Conservation (phyloP, 2,113 vertebrate genomes). For the Equus przewalskii region DNA sequence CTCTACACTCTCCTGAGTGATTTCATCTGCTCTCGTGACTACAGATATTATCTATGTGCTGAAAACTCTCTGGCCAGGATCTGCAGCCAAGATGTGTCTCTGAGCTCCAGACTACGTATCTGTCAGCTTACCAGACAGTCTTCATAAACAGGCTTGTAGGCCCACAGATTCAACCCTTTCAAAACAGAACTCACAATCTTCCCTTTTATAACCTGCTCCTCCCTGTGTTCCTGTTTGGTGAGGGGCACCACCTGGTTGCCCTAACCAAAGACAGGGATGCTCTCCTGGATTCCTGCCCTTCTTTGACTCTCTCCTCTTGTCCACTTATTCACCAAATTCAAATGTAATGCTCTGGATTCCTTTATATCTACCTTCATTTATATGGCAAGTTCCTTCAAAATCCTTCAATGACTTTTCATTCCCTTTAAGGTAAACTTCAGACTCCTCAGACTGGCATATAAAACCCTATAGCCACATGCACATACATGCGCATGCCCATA, state of each 20-base stretch:
- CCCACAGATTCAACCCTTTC: not conserved
- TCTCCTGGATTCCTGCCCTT: not conserved
- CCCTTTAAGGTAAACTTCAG: not conserved
- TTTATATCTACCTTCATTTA: not conserved
- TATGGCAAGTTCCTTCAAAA: not conserved
- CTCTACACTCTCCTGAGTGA: not conserved
- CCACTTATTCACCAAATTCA: not conserved
- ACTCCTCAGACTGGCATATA: not conserved
- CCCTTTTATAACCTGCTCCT: not conserved
- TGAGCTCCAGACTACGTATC: not conserved
- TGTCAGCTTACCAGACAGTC: not conserved
- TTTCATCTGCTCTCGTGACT: slow-evolving; percentile 9
- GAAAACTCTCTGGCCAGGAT: not conserved
- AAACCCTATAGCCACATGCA: not conserved
- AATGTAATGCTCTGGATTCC: not conserved
- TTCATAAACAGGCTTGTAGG: not conserved
- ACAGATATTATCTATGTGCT: not conserved
- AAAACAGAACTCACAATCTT: not conserved
- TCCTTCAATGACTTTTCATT: not conserved
- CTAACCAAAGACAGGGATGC: not conserved
- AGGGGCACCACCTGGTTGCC: not conserved
- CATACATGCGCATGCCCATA: fast-evolving
- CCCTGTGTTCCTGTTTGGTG: not conserved
- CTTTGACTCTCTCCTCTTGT: not conserved
- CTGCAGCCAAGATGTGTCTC: not conserved